phyloP scores from a whole-genome alignment of 2,888 invertebrate species.

The Synanthedon myopaeformis region DNA sequence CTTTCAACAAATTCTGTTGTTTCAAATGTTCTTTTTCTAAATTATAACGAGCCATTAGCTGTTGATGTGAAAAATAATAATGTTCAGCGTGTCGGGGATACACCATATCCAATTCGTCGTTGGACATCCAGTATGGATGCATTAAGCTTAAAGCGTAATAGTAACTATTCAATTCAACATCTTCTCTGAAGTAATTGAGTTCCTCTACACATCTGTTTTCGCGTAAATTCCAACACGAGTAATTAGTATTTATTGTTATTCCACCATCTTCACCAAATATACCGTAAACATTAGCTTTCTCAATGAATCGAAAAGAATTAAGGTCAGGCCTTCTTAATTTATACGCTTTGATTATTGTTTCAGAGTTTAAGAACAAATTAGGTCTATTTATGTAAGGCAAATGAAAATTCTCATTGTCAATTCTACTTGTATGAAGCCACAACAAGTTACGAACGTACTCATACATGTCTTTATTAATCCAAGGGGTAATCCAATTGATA shows the following conservation, averaged over 20 bases:
- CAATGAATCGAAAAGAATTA: slow-evolving; percentile 12
- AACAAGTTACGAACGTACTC: slow-evolving; percentile 55
- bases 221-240: slow-evolving; percentile 64
- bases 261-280: slow-evolving; percentile 23
- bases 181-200: slow-evolving; percentile 74
- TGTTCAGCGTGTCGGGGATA: slow-evolving; percentile 47
- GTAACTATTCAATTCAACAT: slow-evolving; percentile 70
- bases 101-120: slow-evolving; percentile 43
- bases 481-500: slow-evolving; percentile 39
- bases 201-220: slow-evolving; percentile 56
- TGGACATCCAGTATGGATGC: slow-evolving; percentile 72
- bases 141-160: slow-evolving; percentile 69
- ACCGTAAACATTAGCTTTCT: slow-evolving; percentile 29
- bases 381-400: slow-evolving; percentile 64
- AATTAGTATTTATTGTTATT: slow-evolving; percentile 44
- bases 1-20: not conserved
- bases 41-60: slow-evolving; percentile 40
- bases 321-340: slow-evolving; percentile 29
- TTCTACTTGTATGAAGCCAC: slow-evolving; percentile 40
- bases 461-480: slow-evolving; percentile 62
- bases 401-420: slow-evolving; percentile 24
- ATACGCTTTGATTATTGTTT: slow-evolving; percentile 47
- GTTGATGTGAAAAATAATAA: slow-evolving; percentile 47
- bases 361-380: slow-evolving; percentile 46
- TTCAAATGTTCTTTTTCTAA: slow-evolving; percentile 42